These are phyloP conservation scores for Drosophila niveifrons DNA, from an alignment of 2,888 invertebrate genomes.

Conservation along the genomic window DNA sequence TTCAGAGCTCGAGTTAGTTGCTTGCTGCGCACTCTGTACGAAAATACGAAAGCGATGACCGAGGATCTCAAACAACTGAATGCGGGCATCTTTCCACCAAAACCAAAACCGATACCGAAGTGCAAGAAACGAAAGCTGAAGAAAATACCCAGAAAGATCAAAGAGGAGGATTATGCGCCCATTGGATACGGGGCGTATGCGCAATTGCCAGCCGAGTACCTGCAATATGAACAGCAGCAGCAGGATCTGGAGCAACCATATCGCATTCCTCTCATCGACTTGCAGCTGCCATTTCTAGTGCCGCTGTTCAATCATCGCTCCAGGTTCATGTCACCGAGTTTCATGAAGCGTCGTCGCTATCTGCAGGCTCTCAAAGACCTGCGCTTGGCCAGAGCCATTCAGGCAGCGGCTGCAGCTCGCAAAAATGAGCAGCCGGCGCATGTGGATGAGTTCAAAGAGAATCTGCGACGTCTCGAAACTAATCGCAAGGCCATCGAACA, in stretches of 20 bases:
- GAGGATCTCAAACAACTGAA: slow-evolving; percentile 22
- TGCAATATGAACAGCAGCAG: neutral
- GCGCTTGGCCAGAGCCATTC: slow-evolving; percentile 31
- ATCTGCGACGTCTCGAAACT: slow-evolving; percentile 30
- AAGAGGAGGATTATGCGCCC: neutral
- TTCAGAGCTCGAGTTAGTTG: slow-evolving; percentile 24
- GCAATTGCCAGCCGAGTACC: neutral
- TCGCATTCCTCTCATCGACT: slow-evolving; percentile 1
- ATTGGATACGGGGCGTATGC: neutral
- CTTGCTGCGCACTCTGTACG: slow-evolving; percentile 19
- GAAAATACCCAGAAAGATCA: slow-evolving; percentile 3
- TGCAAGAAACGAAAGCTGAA: neutral
- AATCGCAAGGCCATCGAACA: slow-evolving; percentile 52
- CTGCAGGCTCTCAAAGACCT: slow-evolving; percentile 25
- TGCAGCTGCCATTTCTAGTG: slow-evolving; percentile 2
- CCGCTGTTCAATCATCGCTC: slow-evolving; percentile 14
- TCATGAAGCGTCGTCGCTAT: neutral
- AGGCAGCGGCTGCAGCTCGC: slow-evolving; percentile 24
- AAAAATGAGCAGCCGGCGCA: neutral
- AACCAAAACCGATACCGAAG: neutral
- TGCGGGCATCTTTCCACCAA: neutral
- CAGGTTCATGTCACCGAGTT: neutral
- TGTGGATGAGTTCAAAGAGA: slow-evolving; percentile 33
- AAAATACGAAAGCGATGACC: slow-evolving; percentile 11
- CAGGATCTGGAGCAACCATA: neutral